Evolutionary conservation across 2,797 vertebrate genomes (phyloP).

Genomic region (Microctenopoma stevenorrisi): DNA sequence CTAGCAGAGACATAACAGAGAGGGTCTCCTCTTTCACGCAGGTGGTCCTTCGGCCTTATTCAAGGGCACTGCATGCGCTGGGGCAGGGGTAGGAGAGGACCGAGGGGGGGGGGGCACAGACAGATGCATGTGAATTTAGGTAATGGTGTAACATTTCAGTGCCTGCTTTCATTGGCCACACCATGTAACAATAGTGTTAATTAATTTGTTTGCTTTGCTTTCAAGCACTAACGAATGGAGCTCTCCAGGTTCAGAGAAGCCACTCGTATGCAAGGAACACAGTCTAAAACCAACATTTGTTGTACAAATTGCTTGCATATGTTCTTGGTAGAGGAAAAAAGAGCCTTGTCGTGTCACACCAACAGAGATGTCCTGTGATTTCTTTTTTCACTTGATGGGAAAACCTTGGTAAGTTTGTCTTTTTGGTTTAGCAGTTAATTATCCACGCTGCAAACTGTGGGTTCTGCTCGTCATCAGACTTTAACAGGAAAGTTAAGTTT

Average conservation of each 20-base stretch:
- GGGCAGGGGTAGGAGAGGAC: conserved; percentile 59
- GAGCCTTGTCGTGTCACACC: conserved; percentile 70
- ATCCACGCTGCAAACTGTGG: conserved; percentile 67
- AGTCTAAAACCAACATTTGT: conserved; percentile 87
- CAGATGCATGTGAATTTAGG: conserved; percentile 89
- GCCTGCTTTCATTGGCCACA: conserved; percentile 85
- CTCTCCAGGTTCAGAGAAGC: conserved; percentile 80
- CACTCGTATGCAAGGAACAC: conserved; percentile 81
- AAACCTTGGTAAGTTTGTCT: conserved; percentile 53
- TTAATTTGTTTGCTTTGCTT: conserved; percentile 92
- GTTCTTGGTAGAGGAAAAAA: conserved; percentile 75
- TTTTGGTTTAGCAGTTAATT: conserved; percentile 72
- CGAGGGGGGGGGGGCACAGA: conserved; percentile 61
- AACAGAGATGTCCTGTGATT: conserved; percentile 64
- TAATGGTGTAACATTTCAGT: conserved; percentile 85
- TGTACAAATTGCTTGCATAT: conserved; percentile 90
- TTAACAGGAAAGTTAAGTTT: conserved; percentile 41
- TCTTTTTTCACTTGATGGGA: conserved; percentile 45
- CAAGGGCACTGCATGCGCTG: conserved; percentile 81
- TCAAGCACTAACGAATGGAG: conserved; percentile 82
- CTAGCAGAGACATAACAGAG: conserved; percentile 91
- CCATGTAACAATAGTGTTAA: conserved; percentile 87
- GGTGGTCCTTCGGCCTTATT: conserved; percentile 90
- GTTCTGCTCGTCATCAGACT: conserved; percentile 68
- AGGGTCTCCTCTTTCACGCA: conserved; percentile 89